Conservation (phyloP, 1,140 invertebrate species). For the Aethina tumida region DNA sequence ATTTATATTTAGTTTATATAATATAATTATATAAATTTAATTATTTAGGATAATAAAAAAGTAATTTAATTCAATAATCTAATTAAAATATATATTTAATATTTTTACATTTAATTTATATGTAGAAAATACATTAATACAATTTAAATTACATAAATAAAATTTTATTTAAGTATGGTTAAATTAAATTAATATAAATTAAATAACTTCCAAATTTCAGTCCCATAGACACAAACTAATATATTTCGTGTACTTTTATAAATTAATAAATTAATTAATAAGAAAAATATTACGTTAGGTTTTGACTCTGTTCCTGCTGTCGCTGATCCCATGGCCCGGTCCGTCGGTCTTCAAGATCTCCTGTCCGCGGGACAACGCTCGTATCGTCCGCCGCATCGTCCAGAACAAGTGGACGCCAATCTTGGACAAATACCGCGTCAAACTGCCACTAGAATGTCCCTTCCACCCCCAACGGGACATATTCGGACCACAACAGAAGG, state of each 20-base stretch:
- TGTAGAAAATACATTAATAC: constrained; percentile 11
- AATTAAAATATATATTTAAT: not conserved
- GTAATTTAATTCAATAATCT: not conserved
- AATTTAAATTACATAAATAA: constrained; percentile 3
- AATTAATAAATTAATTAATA: not conserved
- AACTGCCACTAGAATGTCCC: constrained; percentile 75
- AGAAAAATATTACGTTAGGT: constrained; percentile 42
- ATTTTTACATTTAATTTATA: constrained; percentile 1
- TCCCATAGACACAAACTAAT: constrained; percentile 3
- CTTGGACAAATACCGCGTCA: constrained; percentile 72
- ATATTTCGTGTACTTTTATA: constrained; percentile 9
- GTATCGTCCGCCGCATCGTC: constrained; percentile 78
- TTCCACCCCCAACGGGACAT: constrained; percentile 80
- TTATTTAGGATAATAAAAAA: too few species aligned
- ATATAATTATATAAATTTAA: too few species aligned
- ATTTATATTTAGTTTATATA: too few species aligned
- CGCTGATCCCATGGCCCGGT: constrained; percentile 77
- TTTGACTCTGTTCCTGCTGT: constrained; percentile 65
- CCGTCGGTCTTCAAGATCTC: constrained; percentile 75
- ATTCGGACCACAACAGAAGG: constrained; percentile 70
- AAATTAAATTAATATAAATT: constrained; percentile 4
- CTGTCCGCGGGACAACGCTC: constrained; percentile 79
- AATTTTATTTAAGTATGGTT: not conserved
- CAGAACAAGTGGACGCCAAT: constrained; percentile 86
- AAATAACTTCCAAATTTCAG: constrained; percentile 3